Evolutionary conservation across 1,140 invertebrate genomes (phyloP).

Genomic region (Antheraea mylitta): DNA sequence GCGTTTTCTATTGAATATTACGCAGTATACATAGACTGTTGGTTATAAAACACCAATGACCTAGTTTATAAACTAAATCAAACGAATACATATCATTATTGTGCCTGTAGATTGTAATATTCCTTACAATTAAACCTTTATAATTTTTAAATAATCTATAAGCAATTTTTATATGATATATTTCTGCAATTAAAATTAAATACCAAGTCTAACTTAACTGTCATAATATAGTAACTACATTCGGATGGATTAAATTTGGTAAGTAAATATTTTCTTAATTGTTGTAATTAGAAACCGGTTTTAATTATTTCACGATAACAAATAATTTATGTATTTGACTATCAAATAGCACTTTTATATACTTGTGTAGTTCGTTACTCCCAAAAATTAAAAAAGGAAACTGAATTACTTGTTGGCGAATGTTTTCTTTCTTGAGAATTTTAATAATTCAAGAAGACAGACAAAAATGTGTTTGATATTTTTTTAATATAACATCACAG

Average conservation of each 20-base stretch:
- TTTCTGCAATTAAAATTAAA: constrained; percentile 25
- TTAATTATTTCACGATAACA: background rate
- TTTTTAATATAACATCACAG: too few species aligned
- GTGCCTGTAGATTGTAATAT: constrained; percentile 63
- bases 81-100: constrained; percentile 69
- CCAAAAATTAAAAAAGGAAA: background rate
- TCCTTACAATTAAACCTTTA: constrained; percentile 49
- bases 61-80: constrained; percentile 43
- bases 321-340: background rate
- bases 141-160: constrained; percentile 26
- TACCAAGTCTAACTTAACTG: constrained; percentile 9
- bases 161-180: constrained; percentile 43
- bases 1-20: background rate
- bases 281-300: background rate
- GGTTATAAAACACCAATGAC: constrained; percentile 29
- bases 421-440: too few species aligned
- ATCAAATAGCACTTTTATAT: background rate
- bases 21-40: background rate
- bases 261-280: background rate
- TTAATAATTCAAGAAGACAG: too few species aligned
- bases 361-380: background rate
- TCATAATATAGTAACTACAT: background rate
- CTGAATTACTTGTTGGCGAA: background rate
- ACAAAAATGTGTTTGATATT: too few species aligned
- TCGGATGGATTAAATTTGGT: background rate